phyloP scores from a whole-genome alignment of 2,888 invertebrate species.

The Agriotes lineatus region DNA sequence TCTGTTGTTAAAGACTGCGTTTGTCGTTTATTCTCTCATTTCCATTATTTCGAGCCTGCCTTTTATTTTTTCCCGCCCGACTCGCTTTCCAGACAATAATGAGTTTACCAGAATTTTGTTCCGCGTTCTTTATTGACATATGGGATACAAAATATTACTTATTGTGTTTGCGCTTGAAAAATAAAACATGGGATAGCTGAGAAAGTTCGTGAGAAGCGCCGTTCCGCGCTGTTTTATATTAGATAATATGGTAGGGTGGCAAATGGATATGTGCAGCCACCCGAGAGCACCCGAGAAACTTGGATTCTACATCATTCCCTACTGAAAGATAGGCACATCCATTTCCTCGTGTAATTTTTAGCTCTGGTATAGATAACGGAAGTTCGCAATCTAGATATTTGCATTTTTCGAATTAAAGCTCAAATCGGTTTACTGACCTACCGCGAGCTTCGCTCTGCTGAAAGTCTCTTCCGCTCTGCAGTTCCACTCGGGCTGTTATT shows the following conservation, averaged over 20 bases:
- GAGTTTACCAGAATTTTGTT: slow-evolving; percentile 38
- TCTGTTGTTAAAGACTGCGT: slow-evolving; percentile 46
- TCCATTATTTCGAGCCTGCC: slow-evolving; percentile 51
- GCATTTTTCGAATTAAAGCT: slow-evolving; percentile 21
- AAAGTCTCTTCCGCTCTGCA: not conserved
- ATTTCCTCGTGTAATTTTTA: slow-evolving; percentile 19
- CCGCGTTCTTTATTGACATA: slow-evolving; percentile 26
- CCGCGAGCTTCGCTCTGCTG: not conserved
- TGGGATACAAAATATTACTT: slow-evolving; percentile 30
- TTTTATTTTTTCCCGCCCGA: slow-evolving; percentile 46
- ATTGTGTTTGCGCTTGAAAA: slow-evolving; percentile 31
- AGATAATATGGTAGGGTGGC: slow-evolving; percentile 27
- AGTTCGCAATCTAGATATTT: slow-evolving; percentile 24
- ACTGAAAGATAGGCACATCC: slow-evolving; percentile 23
- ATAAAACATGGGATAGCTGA: slow-evolving; percentile 27
- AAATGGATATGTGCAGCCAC: slow-evolving; percentile 30
- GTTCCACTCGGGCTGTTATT: too few species aligned
- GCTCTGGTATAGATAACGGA: slow-evolving; percentile 23
- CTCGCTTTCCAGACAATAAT: slow-evolving; percentile 44
- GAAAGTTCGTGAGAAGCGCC: slow-evolving; percentile 24
- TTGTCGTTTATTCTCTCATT: slow-evolving; percentile 49
- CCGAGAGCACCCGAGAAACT: slow-evolving; percentile 21
- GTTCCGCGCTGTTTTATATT: slow-evolving; percentile 25
- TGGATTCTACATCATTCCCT: slow-evolving; percentile 30
- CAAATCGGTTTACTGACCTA: slow-evolving; percentile 21